Evolutionary conservation across 2,888 invertebrate species (phyloP).

Genomic region (Yponomeuta plumbellus): DNA sequence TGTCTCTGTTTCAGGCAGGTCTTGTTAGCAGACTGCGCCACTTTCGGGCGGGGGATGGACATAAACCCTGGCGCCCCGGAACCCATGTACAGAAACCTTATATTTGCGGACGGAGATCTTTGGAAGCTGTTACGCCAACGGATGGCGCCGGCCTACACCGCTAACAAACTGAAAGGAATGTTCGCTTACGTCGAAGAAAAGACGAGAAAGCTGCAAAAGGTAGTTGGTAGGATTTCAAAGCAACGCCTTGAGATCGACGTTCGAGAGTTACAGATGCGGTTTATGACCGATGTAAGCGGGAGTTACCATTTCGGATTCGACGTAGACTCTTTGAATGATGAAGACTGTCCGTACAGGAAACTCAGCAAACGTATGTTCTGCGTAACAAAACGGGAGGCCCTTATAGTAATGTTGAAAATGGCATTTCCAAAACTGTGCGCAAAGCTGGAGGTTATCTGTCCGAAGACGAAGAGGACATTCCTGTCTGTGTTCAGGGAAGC

Average conservation of each 20-base stretch:
- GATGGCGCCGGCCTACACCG: conserved; percentile 39
- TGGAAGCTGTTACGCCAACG: conserved; percentile 41
- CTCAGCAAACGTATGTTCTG: conserved; percentile 30
- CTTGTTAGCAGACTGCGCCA: conserved; percentile 31
- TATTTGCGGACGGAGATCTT: conserved; percentile 36
- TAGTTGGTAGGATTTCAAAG: conserved; percentile 28
- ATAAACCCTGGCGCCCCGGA: conserved; percentile 28
- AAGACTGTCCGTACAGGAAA: conserved; percentile 33
- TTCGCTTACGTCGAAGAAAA: conserved; percentile 32
- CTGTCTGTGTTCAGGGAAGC: conserved; percentile 25
- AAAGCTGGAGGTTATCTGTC: conserved; percentile 24
- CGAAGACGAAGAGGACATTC: conserved; percentile 28
- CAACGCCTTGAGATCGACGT: conserved; percentile 30
- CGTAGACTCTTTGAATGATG: conserved; percentile 33
- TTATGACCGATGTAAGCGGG: conserved; percentile 40
- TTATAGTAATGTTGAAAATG: conserved; percentile 29
- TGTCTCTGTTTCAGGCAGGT: conserved; percentile 25
- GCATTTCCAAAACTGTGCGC: conserved; percentile 16
- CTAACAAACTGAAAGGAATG: conserved; percentile 39
- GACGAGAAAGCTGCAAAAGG: conserved; percentile 25
- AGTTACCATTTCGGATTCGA: conserved; percentile 41
- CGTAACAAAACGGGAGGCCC: conserved; percentile 26
- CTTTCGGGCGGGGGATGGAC: no score
- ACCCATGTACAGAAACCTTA: conserved; percentile 34
- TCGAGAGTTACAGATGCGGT: conserved; percentile 38